These are phyloP conservation scores for Cololabis saira DNA, from an alignment of 2,113 vertebrate species.

Conservation along the genomic window DNA sequence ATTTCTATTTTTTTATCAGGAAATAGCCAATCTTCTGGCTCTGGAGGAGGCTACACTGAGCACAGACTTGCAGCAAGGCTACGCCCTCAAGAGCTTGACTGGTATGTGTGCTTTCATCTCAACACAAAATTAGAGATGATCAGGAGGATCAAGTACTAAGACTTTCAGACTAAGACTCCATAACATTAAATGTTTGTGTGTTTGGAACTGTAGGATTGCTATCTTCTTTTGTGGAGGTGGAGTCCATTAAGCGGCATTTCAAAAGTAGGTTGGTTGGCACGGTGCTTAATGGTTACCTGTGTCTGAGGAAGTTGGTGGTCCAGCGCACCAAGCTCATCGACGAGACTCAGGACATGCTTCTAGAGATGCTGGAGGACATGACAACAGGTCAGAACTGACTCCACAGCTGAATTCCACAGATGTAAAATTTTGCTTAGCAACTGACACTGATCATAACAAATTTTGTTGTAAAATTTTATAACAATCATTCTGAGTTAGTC, in stretches of 20 bases:
- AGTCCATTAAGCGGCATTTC: slow-evolving; percentile 98
- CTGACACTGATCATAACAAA: too few relatives aligned
- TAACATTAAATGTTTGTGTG: background rate
- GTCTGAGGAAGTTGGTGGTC: slow-evolving; percentile 94
- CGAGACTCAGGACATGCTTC: slow-evolving; percentile 98
- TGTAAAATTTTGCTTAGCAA: background rate
- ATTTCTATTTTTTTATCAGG: slow-evolving; percentile 77
- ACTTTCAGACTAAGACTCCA: background rate
- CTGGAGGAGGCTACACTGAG: slow-evolving; percentile 96
- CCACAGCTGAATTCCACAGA: background rate
- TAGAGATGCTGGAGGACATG: slow-evolving; percentile 99
- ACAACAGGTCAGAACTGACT: slow-evolving; percentile 87
- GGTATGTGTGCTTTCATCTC: slow-evolving; percentile 75
- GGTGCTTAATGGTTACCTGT: slow-evolving; percentile 96
- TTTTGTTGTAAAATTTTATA: too few relatives aligned
- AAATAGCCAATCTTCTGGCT: slow-evolving; percentile 96
- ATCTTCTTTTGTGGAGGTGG: slow-evolving; percentile 97
- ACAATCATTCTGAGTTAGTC: too few relatives aligned
- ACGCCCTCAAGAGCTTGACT: slow-evolving; percentile 97
- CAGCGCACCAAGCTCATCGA: slow-evolving; percentile 98
- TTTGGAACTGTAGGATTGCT: slow-evolving; percentile 84
- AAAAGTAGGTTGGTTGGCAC: slow-evolving; percentile 97
- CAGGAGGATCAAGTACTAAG: background rate
- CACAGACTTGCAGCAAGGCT: slow-evolving; percentile 97
- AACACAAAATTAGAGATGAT: background rate